Evolutionary conservation across 2,797 vertebrate species (phyloP).

Genomic region (Chloroceryle amazona): DNA sequence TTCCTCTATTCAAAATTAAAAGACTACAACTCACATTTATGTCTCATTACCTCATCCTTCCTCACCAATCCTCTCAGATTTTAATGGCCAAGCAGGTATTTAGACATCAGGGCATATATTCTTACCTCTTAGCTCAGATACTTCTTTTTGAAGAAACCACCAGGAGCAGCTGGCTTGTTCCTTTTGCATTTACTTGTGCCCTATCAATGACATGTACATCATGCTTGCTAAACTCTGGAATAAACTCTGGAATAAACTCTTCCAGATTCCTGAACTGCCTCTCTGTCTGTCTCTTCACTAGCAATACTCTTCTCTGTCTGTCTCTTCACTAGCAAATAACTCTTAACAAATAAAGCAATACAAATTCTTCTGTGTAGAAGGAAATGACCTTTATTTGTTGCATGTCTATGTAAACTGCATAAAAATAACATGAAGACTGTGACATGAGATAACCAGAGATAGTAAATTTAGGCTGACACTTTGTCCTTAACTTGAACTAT

Average conservation of each 20-base stretch:
- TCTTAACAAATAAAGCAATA: background rate
- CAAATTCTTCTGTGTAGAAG: background rate
- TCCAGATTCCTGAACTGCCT: background rate
- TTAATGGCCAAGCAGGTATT: background rate
- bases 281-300: background rate
- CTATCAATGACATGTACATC: rapidly evolving
- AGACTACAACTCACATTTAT: no score
- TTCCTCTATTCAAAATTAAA: no score
- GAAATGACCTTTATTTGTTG: slow-evolving; percentile 46
- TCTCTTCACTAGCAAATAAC: background rate
- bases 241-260: background rate
- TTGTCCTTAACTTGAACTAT: slow-evolving; percentile 32
- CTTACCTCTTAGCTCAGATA: background rate
- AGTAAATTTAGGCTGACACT: slow-evolving; percentile 12
- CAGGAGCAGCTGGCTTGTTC: background rate
- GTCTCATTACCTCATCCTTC: background rate
- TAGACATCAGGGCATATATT: background rate
- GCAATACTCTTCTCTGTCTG: background rate
- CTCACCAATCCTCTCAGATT: background rate
- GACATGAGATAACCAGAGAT: background rate
- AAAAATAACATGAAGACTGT: background rate
- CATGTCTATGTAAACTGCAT: background rate
- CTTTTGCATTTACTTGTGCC: background rate
- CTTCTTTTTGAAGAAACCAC: background rate
- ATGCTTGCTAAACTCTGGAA: background rate